Evolutionary conservation across 2,797 vertebrate genomes (phyloP), one percentile per base, ranked within the genome.

Genomic region (Sphenopsis melanotis): DNA sequence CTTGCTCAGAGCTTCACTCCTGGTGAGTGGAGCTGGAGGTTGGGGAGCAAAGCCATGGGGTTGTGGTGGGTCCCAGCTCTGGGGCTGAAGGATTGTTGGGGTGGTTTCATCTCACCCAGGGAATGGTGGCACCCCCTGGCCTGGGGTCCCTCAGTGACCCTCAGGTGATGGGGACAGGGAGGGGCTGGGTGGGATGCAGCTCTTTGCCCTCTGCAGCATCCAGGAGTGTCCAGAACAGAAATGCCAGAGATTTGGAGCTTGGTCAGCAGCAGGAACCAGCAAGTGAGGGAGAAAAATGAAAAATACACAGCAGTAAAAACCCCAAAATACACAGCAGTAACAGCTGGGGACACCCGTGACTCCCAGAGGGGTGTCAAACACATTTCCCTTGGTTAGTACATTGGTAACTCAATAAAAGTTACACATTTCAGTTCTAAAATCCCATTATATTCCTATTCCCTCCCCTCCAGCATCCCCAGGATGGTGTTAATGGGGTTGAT

Each of bases 361-460:
- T 16, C 4, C 36, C 34, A 15, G 44, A 66, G 60, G 30, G 20
- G 11, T 46, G 55, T 44, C 47, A 36, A 37, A 34, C 11, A 27
- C 7, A 4, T 41, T 56, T 26, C 53, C 60, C 23, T 34, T 39
- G 20, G 30, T 30, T 24, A 2, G 2, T 12, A 4, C 34, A 2
- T 26, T 0, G 4, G 13, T 37, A 50, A 26, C 17, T 46, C 63
- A 20, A 14, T 23, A 3, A 0, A 4, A 5, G 1, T 42, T 15
- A 12, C 27, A 7, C 19, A 12, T 76, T 60, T 30, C 49, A 32
- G 12, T 23, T 61, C 37, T 32, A 7, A 53, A 83, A 44, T 61
- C 50, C 66, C 34, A 1, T 13, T 7, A 0, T 21, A 9, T 56
- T 64, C 36, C 41, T 4, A 0, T 32, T 55, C 30, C 16, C 2